Evolutionary conservation across 2,113 vertebrate genomes (phyloP).

Genomic region (Notarius lentiginosus): DNA sequence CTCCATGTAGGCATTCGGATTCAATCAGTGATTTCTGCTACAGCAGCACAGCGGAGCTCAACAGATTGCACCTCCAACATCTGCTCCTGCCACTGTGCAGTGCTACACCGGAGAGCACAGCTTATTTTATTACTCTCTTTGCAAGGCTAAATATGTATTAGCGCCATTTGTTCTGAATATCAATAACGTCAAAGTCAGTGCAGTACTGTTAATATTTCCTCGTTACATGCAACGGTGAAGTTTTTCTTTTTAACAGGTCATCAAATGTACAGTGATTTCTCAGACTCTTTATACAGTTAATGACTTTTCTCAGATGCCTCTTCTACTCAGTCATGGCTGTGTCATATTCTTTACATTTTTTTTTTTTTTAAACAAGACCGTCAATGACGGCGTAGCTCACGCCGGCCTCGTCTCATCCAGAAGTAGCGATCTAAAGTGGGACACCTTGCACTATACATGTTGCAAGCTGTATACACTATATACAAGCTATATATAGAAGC

Average conservation of each 20-base stretch:
- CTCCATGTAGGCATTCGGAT: constrained; percentile 55
- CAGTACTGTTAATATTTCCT: background rate
- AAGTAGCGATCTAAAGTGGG: too few species aligned
- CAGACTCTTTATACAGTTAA: background rate
- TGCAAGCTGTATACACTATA: too few species aligned
- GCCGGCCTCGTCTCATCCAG: too few species aligned
- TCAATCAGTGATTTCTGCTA: constrained; percentile 68
- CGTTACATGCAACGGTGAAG: background rate
- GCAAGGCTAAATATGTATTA: background rate
- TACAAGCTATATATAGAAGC: too few species aligned
- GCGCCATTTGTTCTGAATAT: background rate
- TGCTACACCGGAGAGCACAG: constrained; percentile 10
- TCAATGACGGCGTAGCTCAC: too few species aligned
- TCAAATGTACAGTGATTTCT: background rate
- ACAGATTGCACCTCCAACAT: constrained; percentile 65
- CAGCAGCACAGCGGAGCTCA: constrained; percentile 68
- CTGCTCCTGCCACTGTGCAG: constrained; percentile 56
- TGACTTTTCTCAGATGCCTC: background rate
- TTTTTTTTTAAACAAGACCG: background rate
- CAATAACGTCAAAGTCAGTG: background rate
- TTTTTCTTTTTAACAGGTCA: background rate
- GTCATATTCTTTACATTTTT: background rate
- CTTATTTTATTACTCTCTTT: constrained; percentile 11
- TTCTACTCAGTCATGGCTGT: background rate
- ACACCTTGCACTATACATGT: too few species aligned